Conservation (phyloP, 2,888 invertebrate genomes). For the Sturmia bella region DNA sequence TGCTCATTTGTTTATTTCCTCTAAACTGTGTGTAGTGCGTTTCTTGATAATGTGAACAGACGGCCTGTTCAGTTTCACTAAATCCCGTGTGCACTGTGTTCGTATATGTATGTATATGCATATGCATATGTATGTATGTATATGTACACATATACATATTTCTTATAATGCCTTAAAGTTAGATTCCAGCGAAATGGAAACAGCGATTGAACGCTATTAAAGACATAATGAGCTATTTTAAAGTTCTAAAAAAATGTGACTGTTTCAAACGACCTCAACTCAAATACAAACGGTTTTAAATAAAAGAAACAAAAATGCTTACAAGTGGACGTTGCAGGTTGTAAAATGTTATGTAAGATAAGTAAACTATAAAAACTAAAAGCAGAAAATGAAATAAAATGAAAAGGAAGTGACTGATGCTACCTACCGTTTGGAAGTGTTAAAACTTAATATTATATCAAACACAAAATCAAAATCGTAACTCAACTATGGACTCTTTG, state of each 20-base stretch:
- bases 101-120: too few species aligned
- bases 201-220: constrained; percentile 61
- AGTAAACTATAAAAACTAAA: constrained; percentile 5
- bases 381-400: constrained; percentile 11
- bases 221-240: constrained; percentile 55
- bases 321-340: constrained; percentile 42
- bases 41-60: not conserved
- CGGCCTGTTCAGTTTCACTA: too few species aligned
- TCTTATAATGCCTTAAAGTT: constrained; percentile 63
- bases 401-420: constrained; percentile 3
- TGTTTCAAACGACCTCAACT: constrained; percentile 58
- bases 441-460: constrained; percentile 7
- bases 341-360: constrained; percentile 24
- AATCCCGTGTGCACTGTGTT: too few species aligned
- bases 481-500: constrained; percentile 88
- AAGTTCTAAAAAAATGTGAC: constrained; percentile 60
- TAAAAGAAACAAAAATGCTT: constrained; percentile 23
- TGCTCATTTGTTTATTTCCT: too few species aligned
- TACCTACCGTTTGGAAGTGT: constrained; percentile 13
- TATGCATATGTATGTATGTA: too few species aligned
- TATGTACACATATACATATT: not conserved
- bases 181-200: constrained; percentile 63
- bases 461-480: constrained; percentile 40
- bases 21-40: too few species aligned
- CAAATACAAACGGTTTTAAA: constrained; percentile 64